Percentiles rank a stretch among this genome's conserved stretches.
These are phyloP conservation scores for Trypoxylus dichotomus DNA, from an alignment of 1,140 invertebrate species.

Conservation along the genomic window DNA sequence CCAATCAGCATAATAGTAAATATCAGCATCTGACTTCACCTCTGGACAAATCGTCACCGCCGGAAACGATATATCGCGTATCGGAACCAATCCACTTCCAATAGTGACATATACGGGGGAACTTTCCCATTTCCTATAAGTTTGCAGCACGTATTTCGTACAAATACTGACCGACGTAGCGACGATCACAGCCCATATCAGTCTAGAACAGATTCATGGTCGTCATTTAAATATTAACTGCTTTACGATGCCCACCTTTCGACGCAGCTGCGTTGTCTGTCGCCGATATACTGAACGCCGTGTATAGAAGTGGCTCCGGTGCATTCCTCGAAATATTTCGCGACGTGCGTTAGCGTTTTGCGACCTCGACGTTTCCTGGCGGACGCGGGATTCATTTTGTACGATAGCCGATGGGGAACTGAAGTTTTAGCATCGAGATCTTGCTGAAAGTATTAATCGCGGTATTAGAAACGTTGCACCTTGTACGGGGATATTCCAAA, in stretches of 20 bases:
- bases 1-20: slow-evolving; percentile 37
- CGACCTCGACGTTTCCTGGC: too few species aligned
- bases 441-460: too few species aligned
- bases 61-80: slow-evolving; percentile 28
- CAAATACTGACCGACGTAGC: neutral
- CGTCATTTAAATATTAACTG: too few species aligned
- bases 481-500: too few species aligned
- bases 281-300: neutral
- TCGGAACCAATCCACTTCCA: slow-evolving; percentile 52
- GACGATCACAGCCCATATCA: neutral
- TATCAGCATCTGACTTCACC: neutral
- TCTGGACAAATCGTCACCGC: slow-evolving; percentile 31
- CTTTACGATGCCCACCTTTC: neutral
- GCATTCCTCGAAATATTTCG: slow-evolving; percentile 12
- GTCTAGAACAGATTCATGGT: neutral
- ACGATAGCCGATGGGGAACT: too few species aligned
- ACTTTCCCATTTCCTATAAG: slow-evolving; percentile 56
- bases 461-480: too few species aligned
- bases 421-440: too few species aligned
- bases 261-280: neutral
- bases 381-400: too few species aligned
- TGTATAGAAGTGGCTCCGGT: neutral
- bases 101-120: slow-evolving; percentile 59
- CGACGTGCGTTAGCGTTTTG: neutral
- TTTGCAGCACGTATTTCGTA: slow-evolving; percentile 33